These are phyloP conservation scores for Tapera naevia DNA, from an alignment of 2,797 vertebrate species.

Conservation along the genomic window DNA sequence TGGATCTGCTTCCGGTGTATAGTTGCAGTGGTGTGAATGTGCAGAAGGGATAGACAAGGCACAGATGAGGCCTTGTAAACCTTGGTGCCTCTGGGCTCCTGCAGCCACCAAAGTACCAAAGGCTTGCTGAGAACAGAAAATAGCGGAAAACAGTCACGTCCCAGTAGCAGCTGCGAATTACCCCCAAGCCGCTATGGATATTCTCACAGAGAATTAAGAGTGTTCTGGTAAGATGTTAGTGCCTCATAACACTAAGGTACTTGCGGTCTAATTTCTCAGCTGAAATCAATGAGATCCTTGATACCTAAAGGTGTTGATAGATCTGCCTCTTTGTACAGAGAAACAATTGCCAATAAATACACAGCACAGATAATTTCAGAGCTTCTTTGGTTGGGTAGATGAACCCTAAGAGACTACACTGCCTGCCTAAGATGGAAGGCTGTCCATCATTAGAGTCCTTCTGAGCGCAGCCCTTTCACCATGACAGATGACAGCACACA, in stretches of 20 bases:
- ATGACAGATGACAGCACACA: background rate
- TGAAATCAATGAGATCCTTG: background rate
- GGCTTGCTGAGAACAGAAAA: background rate
- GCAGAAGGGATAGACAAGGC: background rate
- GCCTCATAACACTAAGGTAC: background rate
- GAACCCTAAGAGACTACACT: background rate
- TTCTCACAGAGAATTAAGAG: background rate
- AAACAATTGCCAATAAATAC: background rate
- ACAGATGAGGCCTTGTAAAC: background rate
- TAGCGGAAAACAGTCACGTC: background rate
- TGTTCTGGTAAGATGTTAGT: background rate
- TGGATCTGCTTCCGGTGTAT: background rate
- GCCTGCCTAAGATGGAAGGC: background rate
- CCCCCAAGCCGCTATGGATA: fast-evolving
- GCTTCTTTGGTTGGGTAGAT: background rate
- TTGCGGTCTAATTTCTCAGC: background rate
- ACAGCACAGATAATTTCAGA: background rate
- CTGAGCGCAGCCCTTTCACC: background rate
- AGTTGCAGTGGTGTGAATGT: background rate
- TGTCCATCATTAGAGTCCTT: background rate
- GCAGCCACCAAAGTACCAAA: background rate
- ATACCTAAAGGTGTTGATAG: background rate
- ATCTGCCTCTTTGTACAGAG: background rate
- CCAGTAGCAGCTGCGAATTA: background rate
- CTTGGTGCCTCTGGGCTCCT: background rate